These are phyloP conservation scores for Pemphredon lugubris DNA, from an alignment of 2,888 invertebrate genomes.

Conservation along the genomic window DNA sequence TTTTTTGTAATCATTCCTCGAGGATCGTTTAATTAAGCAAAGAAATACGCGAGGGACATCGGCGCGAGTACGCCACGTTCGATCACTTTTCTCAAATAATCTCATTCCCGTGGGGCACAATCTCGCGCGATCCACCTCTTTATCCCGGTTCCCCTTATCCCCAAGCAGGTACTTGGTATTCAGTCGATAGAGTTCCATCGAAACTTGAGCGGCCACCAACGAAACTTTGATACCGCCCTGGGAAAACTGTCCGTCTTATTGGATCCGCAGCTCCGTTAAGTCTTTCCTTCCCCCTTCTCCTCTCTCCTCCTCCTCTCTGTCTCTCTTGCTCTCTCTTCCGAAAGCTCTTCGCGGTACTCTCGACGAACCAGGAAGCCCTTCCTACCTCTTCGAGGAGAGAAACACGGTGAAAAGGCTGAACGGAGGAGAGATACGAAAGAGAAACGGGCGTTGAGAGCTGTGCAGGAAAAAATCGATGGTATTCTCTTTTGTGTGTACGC, in stretches of 20 bases:
- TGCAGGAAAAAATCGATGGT: constrained; percentile 29
- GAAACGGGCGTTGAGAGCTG: constrained; percentile 4
- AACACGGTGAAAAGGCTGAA: constrained; percentile 17
- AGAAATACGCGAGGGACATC: too few relatives aligned
- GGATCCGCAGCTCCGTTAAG: constrained; percentile 52
- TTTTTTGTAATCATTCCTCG: too few relatives aligned
- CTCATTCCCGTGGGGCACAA: too few relatives aligned
- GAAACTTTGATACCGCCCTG: constrained; percentile 68
- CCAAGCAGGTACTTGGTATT: constrained; percentile 72
- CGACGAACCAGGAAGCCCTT: too few relatives aligned
- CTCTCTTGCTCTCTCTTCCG: too few relatives aligned
- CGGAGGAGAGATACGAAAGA: constrained; percentile 25
- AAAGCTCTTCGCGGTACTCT: too few relatives aligned
- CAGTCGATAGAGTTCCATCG: constrained; percentile 71
- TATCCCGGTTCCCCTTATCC: constrained; percentile 35
- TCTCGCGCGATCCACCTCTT: too few relatives aligned
- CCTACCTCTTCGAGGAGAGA: too few relatives aligned
- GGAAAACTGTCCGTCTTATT: constrained; percentile 70
- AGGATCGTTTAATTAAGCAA: too few relatives aligned
- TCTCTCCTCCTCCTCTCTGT: not conserved
- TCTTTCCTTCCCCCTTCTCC: not conserved
- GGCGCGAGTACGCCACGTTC: too few relatives aligned
- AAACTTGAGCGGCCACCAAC: constrained; percentile 73
- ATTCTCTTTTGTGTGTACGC: constrained; percentile 1
- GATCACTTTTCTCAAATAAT: too few relatives aligned